Conservation (phyloP, 2,113 vertebrate species). For the Nesospiza acunhae region DNA sequence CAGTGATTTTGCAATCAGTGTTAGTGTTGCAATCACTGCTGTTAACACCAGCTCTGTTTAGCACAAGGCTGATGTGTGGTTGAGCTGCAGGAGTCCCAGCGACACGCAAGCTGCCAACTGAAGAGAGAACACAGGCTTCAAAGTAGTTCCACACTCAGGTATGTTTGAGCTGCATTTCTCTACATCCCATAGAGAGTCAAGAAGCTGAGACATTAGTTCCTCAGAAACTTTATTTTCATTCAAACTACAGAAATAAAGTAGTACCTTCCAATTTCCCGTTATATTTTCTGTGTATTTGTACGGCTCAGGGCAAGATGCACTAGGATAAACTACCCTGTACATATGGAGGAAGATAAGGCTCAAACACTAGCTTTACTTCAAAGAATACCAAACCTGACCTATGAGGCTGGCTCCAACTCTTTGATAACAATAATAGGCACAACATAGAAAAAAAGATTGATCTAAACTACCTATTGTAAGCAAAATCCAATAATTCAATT, state of each 20-base stretch:
- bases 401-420: not conserved
- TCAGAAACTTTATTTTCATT: conserved; percentile 68
- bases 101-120: not conserved
- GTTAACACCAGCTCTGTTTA: too few species aligned
- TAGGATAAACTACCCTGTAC: conserved; percentile 25
- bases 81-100: not conserved
- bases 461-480: conserved; percentile 17
- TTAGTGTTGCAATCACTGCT: not conserved
- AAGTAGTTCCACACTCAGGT: not conserved
- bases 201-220: conserved; percentile 54
- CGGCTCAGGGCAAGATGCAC: conserved; percentile 28
- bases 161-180: not conserved
- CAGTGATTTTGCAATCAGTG: not conserved
- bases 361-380: conserved; percentile 30
- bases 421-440: conserved; percentile 28
- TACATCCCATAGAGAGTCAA: conserved; percentile 32
- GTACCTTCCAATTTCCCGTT: conserved; percentile 44
- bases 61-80: not conserved
- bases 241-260: conserved; percentile 63
- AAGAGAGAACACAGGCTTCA: not conserved
- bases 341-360: conserved; percentile 12
- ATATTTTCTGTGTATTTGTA: not conserved
- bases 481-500: not conserved
- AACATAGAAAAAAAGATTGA: conserved; percentile 15
- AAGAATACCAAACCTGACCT: not conserved